Percentiles rank a stretch among this genome's conserved stretches.
These are phyloP conservation scores for Cantharis rufa DNA, from an alignment of 2,888 invertebrate genomes.

Conservation along the genomic window DNA sequence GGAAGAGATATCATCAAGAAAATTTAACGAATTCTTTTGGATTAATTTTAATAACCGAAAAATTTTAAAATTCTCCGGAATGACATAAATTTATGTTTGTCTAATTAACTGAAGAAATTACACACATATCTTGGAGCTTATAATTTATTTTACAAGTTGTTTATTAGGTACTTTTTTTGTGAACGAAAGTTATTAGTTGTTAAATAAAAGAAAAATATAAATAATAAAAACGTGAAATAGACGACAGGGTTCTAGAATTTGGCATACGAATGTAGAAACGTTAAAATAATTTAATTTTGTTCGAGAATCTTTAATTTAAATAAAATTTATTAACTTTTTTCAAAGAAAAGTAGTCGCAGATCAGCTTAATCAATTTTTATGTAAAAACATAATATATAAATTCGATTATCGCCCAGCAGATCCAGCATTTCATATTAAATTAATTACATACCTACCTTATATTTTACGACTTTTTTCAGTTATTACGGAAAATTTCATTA, in stretches of 20 bases:
- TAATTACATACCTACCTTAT: not conserved
- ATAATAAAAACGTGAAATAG: not conserved
- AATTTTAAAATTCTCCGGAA: not conserved
- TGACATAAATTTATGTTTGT: not conserved
- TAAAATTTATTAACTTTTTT: not conserved
- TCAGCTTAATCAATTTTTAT: not conserved
- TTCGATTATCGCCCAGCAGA: not conserved
- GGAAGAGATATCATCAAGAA: not conserved
- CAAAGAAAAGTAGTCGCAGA: not conserved
- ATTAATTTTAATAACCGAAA: not conserved
- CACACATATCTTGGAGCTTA: not conserved
- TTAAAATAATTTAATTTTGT: not conserved
- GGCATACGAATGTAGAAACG: not conserved
- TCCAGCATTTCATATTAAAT: not conserved
- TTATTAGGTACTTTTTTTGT: not conserved
- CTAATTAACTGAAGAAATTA: not conserved
- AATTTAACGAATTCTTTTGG: not conserved
- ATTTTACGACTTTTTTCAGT: not conserved
- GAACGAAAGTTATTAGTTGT: not conserved
- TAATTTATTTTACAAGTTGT: not conserved
- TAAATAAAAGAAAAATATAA: not conserved
- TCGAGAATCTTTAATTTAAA: not conserved
- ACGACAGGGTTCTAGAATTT: not conserved
- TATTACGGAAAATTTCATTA: not conserved
- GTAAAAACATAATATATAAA: not conserved